Conservation (phyloP, 2,113 vertebrate species). For the Muscicapa adusta region DNA sequence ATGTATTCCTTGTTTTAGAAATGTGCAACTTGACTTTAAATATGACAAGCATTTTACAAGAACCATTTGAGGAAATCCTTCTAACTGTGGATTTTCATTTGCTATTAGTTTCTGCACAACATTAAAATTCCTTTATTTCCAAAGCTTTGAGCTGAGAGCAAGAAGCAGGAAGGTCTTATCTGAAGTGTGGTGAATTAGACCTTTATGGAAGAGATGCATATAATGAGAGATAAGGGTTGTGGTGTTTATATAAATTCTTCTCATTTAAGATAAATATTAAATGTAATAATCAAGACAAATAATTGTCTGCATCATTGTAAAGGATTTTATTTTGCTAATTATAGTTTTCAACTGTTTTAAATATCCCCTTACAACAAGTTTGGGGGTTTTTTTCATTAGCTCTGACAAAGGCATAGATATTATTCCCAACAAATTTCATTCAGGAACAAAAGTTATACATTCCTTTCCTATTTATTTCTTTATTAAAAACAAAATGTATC, state of each 20-base stretch:
- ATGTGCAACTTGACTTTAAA: neutral
- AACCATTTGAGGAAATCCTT: neutral
- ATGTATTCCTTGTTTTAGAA: neutral
- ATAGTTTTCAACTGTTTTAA: neutral
- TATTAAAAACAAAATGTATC: neutral
- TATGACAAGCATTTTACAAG: neutral
- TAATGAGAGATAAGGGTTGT: neutral
- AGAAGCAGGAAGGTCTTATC: neutral
- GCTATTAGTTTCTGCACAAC: neutral
- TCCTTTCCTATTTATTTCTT: neutral
- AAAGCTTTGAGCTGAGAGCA: neutral
- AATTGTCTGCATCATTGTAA: neutral
- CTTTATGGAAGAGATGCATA: neutral
- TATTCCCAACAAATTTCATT: neutral
- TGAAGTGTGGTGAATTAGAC: neutral
- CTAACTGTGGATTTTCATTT: neutral
- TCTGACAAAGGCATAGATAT: neutral
- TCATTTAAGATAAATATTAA: neutral
- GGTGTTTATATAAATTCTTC: neutral
- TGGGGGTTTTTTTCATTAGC: neutral
- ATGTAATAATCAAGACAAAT: neutral
- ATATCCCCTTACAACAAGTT: neutral
- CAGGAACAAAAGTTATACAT: neutral
- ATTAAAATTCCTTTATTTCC: neutral
- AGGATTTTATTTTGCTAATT: neutral